A percentile compares a stretch with the other conserved stretches of the same genome.
These are phyloP conservation scores for Hemibagrus wyckioides DNA, from an alignment of 2,113 vertebrate genomes.

Conservation along the genomic window DNA sequence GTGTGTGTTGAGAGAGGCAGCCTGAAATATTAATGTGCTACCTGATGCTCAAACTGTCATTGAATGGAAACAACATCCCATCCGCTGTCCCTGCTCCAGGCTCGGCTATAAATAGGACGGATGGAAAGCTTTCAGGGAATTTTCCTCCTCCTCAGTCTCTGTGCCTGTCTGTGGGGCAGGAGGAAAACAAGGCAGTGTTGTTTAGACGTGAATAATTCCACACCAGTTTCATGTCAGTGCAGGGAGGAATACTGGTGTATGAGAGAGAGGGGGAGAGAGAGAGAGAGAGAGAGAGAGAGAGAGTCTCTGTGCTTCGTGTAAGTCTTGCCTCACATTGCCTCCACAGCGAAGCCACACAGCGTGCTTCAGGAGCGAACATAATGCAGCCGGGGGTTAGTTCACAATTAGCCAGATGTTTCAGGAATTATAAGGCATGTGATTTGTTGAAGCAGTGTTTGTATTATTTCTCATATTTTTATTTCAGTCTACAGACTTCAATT, in stretches of 20 bases:
- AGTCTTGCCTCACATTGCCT: constrained; percentile 22
- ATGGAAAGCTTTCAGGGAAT: constrained; percentile 43
- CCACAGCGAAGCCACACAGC: background rate
- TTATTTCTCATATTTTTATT: background rate
- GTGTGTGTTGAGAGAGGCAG: background rate
- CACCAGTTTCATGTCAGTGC: background rate
- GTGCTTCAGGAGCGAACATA: background rate
- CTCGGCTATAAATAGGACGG: constrained; percentile 43
- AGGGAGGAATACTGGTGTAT: background rate
- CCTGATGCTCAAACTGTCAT: constrained; percentile 51
- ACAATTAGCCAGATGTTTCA: background rate
- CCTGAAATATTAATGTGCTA: constrained; percentile 53
- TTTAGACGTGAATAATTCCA: constrained; percentile 24
- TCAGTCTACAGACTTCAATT: no score
- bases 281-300: background rate
- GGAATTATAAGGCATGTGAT: background rate
- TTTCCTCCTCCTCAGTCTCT: background rate
- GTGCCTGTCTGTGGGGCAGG: background rate
- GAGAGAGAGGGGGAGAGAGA: background rate
- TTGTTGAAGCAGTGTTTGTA: background rate
- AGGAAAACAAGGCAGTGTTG: constrained; percentile 34
- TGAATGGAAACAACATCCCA: constrained; percentile 44
- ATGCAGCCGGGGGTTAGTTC: background rate
- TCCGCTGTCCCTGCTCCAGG: constrained; percentile 28
- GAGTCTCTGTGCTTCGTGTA: background rate